A percentile compares a stretch with the other conserved stretches of the same genome.
These are phyloP conservation scores for Chloromyia formosa DNA, from an alignment of 2,888 invertebrate genomes.

Conservation along the genomic window DNA sequence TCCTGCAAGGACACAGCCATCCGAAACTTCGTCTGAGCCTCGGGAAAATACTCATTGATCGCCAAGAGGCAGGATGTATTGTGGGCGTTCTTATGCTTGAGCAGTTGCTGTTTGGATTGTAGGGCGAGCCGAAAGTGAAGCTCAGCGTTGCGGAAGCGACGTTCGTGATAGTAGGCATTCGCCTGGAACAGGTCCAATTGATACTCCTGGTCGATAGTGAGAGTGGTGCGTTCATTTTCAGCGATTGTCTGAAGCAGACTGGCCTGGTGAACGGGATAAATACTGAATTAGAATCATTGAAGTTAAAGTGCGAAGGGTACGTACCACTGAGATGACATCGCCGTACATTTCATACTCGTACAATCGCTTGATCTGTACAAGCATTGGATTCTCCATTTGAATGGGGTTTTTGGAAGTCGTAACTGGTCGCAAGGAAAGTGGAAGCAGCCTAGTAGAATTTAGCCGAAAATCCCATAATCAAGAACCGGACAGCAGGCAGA, in stretches of 20 bases:
- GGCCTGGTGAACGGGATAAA: slow-evolving; percentile 65
- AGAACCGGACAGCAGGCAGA: not conserved
- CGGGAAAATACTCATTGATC: slow-evolving; percentile 60
- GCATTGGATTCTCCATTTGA: slow-evolving; percentile 67
- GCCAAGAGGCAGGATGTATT: slow-evolving; percentile 56
- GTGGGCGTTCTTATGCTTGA: slow-evolving; percentile 56
- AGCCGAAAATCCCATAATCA: not conserved
- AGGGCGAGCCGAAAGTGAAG: slow-evolving; percentile 72
- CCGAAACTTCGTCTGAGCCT: slow-evolving; percentile 77
- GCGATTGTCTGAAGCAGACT: slow-evolving; percentile 71
- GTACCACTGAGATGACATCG: slow-evolving; percentile 76
- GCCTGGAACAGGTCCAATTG: slow-evolving; percentile 75
- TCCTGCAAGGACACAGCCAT: slow-evolving; percentile 75
- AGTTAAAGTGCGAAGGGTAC: slow-evolving; percentile 64
- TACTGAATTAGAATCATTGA: slow-evolving; percentile 13
- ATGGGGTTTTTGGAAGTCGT: not conserved
- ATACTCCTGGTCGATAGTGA: slow-evolving; percentile 70
- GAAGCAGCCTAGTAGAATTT: too few species aligned
- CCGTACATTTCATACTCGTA: slow-evolving; percentile 77
- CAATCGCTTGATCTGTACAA: slow-evolving; percentile 74
- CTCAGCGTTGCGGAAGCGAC: slow-evolving; percentile 75
- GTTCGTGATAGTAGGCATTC: slow-evolving; percentile 73
- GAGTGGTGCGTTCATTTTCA: slow-evolving; percentile 68
- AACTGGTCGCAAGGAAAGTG: too few species aligned
- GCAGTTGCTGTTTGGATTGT: slow-evolving; percentile 59